A percentile compares a stretch with the other conserved stretches of the same genome.
These are phyloP conservation scores for Halesus radiatus DNA, from an alignment of 1,140 invertebrate genomes.

Conservation along the genomic window DNA sequence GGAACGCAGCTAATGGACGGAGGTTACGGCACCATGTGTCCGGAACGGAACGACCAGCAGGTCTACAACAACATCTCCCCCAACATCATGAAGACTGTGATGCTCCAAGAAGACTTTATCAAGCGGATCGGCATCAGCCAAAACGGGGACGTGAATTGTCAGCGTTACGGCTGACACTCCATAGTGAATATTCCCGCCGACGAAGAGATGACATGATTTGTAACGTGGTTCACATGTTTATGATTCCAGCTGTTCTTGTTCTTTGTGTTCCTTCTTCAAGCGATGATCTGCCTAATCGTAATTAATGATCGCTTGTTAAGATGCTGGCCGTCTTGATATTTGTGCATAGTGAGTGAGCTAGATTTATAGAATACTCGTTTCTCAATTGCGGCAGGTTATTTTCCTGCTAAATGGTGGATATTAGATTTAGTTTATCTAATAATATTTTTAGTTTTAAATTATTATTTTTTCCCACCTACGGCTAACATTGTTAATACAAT, in stretches of 20 bases:
- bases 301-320: slow-evolving; percentile 12
- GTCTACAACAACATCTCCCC: slow-evolving; percentile 65
- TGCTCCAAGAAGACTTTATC: slow-evolving; percentile 70
- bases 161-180: slow-evolving; percentile 32
- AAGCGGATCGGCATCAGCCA: slow-evolving; percentile 70
- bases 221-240: slow-evolving; percentile 26
- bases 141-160: slow-evolving; percentile 65
- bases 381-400: background rate
- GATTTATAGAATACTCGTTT: slow-evolving; percentile 18
- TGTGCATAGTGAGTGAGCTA: slow-evolving; percentile 1
- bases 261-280: slow-evolving; percentile 29
- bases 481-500: no score
- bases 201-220: slow-evolving; percentile 11
- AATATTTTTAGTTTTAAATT: background rate
- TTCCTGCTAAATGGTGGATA: background rate
- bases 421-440: slow-evolving; percentile 6
- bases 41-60: slow-evolving; percentile 65
- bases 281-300: slow-evolving; percentile 1
- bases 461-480: no score
- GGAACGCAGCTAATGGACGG: slow-evolving; percentile 56
- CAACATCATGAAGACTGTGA: slow-evolving; percentile 69
- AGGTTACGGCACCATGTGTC: slow-evolving; percentile 55
- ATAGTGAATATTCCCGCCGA: slow-evolving; percentile 57
- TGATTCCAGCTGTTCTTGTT: slow-evolving; percentile 14
- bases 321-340: slow-evolving; percentile 18